Base-by-base conservation (phyloP, 2,113 vertebrate species). In the Callithrix jacchus region DNA sequence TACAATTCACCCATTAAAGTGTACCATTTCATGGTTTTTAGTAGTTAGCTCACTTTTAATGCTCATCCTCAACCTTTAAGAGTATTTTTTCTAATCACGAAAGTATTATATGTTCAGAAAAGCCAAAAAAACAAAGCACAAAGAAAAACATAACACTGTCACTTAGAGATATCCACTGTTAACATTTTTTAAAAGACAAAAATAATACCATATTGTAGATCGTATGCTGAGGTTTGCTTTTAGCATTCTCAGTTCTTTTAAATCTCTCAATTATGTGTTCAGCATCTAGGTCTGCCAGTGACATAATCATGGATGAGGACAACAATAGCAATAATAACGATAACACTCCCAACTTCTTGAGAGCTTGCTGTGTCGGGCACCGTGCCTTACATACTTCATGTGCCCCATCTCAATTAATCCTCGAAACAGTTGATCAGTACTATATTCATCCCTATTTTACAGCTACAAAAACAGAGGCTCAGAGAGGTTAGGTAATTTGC, bases 1-100 rank as follows among this genome's bases (percentile, higher is more conserved):
- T 30, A n/a, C 35, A 74, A 45, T 64, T 88, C 42, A 76, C 35
- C n/a, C 8, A 2, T 45, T 70, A 45, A 71, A 86, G 21, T 64
- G 10, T 58, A 52, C 49, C 42, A 27, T 18, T 92, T 27, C 20
- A 2, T 93, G 64, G 12, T 84, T 83, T 91, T 92, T 64, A 83
- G 56, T 56, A 32, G 49, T 47, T 42, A 93, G 37, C 56, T 91
- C 42, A 86, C 81, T 87, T 91, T 93, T 87, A 79, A 92, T 79
- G 40, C 13, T 96, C 73, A 89, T 89, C 79, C 81, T 47, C 87
- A 88, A 88, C 66, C 77, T 89, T 83, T 80, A 49, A 70, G n/a
- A 82, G 17, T 49, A 54, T 85, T 47, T 47, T 89, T 95, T 40
- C 37, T 84, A 61, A 93, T 97, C 93, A 58, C 8, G 10, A 21